Conservation (phyloP, 1,140 invertebrate species). For the Mya arenaria region DNA sequence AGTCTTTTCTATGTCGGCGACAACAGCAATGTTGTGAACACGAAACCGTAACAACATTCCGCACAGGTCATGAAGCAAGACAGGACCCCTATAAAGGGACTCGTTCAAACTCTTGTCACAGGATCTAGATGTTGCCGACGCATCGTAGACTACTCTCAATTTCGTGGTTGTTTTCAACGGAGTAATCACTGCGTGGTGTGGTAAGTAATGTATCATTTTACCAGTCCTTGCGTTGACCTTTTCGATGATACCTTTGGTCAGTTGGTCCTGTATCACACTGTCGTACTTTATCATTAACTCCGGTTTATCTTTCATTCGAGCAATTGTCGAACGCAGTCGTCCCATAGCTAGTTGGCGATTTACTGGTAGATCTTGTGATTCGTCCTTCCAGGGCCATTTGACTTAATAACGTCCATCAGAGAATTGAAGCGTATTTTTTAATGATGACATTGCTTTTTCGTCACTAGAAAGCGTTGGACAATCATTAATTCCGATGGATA, state of each 20-base stretch:
- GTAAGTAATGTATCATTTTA: constrained; percentile 1
- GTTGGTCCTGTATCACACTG: constrained; percentile 14
- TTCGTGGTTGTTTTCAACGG: neutral
- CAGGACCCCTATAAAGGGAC: neutral
- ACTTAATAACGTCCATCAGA: neutral
- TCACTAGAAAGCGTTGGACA: no score
- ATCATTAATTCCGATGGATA: no score
- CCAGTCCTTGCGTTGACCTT: neutral
- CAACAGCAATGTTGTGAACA: neutral
- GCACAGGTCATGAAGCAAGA: constrained; percentile 13
- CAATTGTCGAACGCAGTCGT: neutral
- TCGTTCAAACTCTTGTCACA: constrained; percentile 3
- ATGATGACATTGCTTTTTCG: neutral
- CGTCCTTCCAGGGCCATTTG: constrained; percentile 3
- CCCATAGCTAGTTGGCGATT: constrained; percentile 16
- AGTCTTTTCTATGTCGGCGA: constrained; percentile 20
- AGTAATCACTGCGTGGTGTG: constrained; percentile 18
- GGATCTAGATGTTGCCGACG: neutral
- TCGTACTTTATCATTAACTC: neutral
- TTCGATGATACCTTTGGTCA: constrained; percentile 20
- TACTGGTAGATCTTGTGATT: neutral
- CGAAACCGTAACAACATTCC: constrained; percentile 10
- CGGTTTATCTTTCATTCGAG: constrained; percentile 17
- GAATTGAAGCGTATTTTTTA: neutral
- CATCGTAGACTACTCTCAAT: constrained; percentile 18